Evolutionary conservation across 1,140 invertebrate genomes (phyloP), one percentile per base, ranked within the genome.

Genomic region (Ganaspis sp.): DNA sequence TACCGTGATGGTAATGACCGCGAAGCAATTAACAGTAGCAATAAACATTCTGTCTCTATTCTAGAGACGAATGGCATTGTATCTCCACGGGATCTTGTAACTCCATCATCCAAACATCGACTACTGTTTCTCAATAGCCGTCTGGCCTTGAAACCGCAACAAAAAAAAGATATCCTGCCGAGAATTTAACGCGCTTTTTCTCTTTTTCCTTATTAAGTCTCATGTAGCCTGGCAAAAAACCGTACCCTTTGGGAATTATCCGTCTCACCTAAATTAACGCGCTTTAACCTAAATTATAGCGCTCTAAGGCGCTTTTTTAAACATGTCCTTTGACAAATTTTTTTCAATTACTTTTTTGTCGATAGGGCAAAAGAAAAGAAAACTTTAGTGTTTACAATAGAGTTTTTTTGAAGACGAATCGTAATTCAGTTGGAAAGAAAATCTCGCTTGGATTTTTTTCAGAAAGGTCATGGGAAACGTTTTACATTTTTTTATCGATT

Each of bases 21-120:
- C 23, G 34, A 76, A 71, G 74, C 70, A 72, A 76, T 76, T 76
- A 76, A 71, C 49, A 69, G 74, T 71, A 72, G 74, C 73, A 74
- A 70, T 74, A 74, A 74, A 74, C 40, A 74, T 74, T 69, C 73
- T 40, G 40, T 49, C 73, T 49, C 58, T 64, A 23, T 64, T n/a
- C 26, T 34, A 64, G 58, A 29, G 12, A 29, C 23, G 42, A 45
- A 45, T 64, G 23, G 21, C 11, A 29, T 64, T 64, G 58, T 34
- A 64, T 34, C 12, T 64, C 23, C 58, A n/a, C 19, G 45, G 45
- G 45, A 64, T 64, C 21, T 64, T 29, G 54, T 15, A 26, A 64
- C 11, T 26, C 21, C 11, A 64, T 64, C 23, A 64, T 26, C 54
- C 4, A 26, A 64, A 26, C 11, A 49, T 49, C 45, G 45, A 29